Evolutionary conservation across 1,140 invertebrate species (phyloP).

Genomic region (Aphelenchoides besseyi): DNA sequence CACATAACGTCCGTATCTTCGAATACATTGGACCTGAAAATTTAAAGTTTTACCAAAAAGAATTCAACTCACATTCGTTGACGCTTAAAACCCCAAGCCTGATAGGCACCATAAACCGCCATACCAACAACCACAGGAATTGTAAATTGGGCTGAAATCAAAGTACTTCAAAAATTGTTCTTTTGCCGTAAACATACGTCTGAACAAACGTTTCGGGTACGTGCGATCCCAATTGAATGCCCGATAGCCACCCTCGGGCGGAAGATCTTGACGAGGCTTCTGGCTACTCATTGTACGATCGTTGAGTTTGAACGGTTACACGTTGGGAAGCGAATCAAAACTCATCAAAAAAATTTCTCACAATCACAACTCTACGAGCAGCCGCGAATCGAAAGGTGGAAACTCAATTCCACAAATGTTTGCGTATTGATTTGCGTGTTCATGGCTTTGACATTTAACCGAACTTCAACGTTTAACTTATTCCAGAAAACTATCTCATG

Average conservation of each 20-base stretch:
- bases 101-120: slow-evolving; percentile 48
- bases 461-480: slow-evolving; percentile 11
- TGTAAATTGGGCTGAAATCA: slow-evolving; percentile 45
- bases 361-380: slow-evolving; percentile 4
- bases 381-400: not conserved
- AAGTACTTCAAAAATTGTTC: slow-evolving; percentile 7
- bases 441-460: too few species aligned
- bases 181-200: slow-evolving; percentile 44
- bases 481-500: slow-evolving; percentile 57
- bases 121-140: slow-evolving; percentile 51
- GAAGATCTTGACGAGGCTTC: slow-evolving; percentile 62
- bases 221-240: slow-evolving; percentile 53
- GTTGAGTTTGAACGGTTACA: not conserved
- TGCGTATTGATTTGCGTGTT: not conserved
- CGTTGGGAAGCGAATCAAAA: not conserved
- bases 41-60: slow-evolving; percentile 22
- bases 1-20: slow-evolving; percentile 64
- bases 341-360: not conserved
- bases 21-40: slow-evolving; percentile 58
- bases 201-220: slow-evolving; percentile 55
- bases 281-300: not conserved
- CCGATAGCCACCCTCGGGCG: slow-evolving; percentile 63
- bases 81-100: slow-evolving; percentile 44
- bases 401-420: not conserved
- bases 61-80: slow-evolving; percentile 28